Conservation (phyloP, 2,113 vertebrate genomes). For the Atractosteus spatula region DNA sequence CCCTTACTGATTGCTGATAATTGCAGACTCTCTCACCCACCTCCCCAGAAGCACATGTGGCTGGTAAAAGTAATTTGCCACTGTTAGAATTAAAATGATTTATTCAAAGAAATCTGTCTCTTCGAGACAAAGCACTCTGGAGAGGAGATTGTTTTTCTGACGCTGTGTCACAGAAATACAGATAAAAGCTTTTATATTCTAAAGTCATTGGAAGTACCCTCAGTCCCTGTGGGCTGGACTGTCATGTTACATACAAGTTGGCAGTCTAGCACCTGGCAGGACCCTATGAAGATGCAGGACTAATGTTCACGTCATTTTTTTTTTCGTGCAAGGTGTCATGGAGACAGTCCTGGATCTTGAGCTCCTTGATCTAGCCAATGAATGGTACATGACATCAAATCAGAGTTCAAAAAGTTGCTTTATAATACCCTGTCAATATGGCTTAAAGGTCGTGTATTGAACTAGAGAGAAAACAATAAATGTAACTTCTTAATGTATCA, state of each 20-base stretch:
- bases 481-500: no score
- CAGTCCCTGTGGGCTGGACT: slow-evolving; percentile 9
- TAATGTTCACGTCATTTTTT: no score
- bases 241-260: slow-evolving; percentile 23
- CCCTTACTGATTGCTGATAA: background rate
- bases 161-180: slow-evolving; percentile 23
- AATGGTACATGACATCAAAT: slow-evolving; percentile 27
- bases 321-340: no score
- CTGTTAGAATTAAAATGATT: slow-evolving; percentile 63
- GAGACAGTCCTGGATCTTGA: slow-evolving; percentile 41
- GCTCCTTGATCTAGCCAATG: slow-evolving; percentile 57
- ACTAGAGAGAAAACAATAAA: no score
- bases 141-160: slow-evolving; percentile 52
- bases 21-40: slow-evolving; percentile 38
- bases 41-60: slow-evolving; percentile 58
- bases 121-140: slow-evolving; percentile 64
- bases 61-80: slow-evolving; percentile 61
- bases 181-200: slow-evolving; percentile 28
- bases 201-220: slow-evolving; percentile 7
- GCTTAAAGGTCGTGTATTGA: no score
- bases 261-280: slow-evolving; percentile 52
- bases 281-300: no score
- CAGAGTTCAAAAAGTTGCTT: no score
- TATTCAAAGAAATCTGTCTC: slow-evolving; percentile 67
- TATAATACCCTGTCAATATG: no score